Evolutionary conservation across 2,113 vertebrate species (phyloP).

Genomic region (Engraulis encrasicolus): DNA sequence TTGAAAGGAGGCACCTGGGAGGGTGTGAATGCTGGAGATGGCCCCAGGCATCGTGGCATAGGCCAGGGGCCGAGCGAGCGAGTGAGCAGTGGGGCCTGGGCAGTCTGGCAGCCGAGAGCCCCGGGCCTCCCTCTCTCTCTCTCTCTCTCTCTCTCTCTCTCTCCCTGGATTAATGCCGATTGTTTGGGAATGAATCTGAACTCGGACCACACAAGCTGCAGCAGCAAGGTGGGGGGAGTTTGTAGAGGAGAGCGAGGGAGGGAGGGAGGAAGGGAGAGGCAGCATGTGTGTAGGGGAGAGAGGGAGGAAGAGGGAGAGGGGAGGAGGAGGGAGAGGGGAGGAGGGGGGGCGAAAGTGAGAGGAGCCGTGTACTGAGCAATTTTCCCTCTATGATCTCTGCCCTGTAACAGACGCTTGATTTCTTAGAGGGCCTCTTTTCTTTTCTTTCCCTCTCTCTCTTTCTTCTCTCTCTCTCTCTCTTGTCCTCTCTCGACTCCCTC

Average conservation of each 20-base stretch:
- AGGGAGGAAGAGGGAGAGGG: slow-evolving; percentile 27
- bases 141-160: slow-evolving; percentile 64
- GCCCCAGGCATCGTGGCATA: neutral
- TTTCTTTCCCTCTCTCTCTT: neutral
- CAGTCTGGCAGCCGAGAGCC: slow-evolving; percentile 62
- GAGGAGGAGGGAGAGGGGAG: no score
- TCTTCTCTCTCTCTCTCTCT: neutral
- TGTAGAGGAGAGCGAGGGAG: slow-evolving; percentile 46
- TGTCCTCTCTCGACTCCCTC: neutral
- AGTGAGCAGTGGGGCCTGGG: slow-evolving; percentile 25
- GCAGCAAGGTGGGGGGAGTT: no score
- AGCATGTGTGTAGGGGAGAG: slow-evolving; percentile 35
- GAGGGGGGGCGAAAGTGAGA: neutral
- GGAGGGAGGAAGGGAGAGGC: slow-evolving; percentile 52
- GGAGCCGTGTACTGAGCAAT: slow-evolving; percentile 8
- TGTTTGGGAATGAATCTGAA: slow-evolving; percentile 76
- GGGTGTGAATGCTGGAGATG: neutral
- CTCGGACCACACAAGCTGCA: slow-evolving; percentile 73
- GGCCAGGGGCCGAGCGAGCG: slow-evolving; percentile 36
- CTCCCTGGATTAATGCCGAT: slow-evolving; percentile 77
- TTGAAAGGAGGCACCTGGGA: neutral
- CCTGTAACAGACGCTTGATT: neutral
- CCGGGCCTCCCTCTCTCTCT: slow-evolving; percentile 65
- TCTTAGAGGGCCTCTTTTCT: neutral
- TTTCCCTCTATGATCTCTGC: slow-evolving; percentile 7